These are phyloP conservation scores for Frankliniella fusca DNA, from an alignment of 2,888 invertebrate species.

Conservation along the genomic window DNA sequence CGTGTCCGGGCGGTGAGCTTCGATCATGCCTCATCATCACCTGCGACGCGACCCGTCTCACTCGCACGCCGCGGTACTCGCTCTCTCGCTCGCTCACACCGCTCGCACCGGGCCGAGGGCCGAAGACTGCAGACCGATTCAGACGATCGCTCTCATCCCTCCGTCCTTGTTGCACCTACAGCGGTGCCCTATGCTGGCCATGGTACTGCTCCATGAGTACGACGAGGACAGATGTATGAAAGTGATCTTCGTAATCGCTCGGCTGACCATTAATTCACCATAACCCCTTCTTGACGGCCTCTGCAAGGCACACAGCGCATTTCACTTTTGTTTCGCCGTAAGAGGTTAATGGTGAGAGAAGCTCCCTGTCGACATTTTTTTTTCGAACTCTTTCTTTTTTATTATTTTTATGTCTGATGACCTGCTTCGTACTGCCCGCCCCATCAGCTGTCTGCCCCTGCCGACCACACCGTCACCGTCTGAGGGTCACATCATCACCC, in stretches of 20 bases:
- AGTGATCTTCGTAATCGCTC: no score
- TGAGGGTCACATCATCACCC: no score
- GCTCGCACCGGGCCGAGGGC: no score
- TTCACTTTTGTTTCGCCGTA: slow-evolving; percentile 6
- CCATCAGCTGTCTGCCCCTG: not conserved
- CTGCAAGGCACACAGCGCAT: not conserved
- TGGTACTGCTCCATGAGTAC: no score
- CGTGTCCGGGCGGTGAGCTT: not conserved
- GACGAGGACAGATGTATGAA: no score
- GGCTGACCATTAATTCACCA: slow-evolving; percentile 5
- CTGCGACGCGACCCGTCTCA: not conserved
- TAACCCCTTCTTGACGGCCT: not conserved
- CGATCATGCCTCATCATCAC: slow-evolving; percentile 10
- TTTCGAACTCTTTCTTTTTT: not conserved
- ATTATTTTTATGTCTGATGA: not conserved
- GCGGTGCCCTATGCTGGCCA: no score
- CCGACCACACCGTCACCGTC: not conserved
- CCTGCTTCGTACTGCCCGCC: no score
- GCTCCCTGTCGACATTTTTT: not conserved
- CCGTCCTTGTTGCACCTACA: no score
- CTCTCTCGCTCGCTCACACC: not conserved
- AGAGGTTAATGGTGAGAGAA: not conserved
- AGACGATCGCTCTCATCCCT: no score
- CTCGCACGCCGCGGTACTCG: not conserved
- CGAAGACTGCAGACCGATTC: no score